Evolutionary conservation across 2,797 vertebrate species (phyloP), one percentile per base, ranked within the genome.

Genomic region (Pelochelys cantorii): DNA sequence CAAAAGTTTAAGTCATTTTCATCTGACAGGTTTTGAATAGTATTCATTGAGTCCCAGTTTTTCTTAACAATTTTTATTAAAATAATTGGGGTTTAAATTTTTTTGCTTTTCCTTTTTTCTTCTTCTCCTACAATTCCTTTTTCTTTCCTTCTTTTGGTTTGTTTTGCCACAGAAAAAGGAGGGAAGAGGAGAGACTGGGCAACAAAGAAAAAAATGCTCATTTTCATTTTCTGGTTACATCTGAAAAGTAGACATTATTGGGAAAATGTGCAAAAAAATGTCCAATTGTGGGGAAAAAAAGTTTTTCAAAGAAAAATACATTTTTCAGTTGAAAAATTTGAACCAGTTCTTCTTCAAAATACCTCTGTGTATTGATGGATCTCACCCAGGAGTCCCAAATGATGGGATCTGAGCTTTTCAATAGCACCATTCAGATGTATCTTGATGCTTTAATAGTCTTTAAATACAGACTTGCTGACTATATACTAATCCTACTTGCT

Each of bases 11-110:
- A 79, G 0, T 55, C 60, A 20, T n/a, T 71, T 87, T 84, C 56
- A 3, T 37, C 12, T 48, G 22, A 0, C 0, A 0, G 37, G 18
- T 23, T 31, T 54, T 18, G 23, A 65, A 55, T 20, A 9, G 20
- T 2, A 56, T 54, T 55, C 1, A 11, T 37, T 71, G 11, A 37
- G 20, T 29, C 71, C 0, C 2, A 6, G 15, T 5, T 10, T 10
- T 17, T 0, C 0, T 1, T 0, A 6, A 2, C 4, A 0, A 1
- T 1, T 2, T 31, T 65, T 31, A 23, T 85, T 7, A 17, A 48
- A 14, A 92, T 3, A 14, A 11, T 4, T 7, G 83, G 27, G 12
- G 83, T 8, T 37, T 14, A 29, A 55, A 79, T 74, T 74, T 74
- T 42, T 42, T 42, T n/a, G 37, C 20, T 60, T 37, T 79, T 31